Percentiles rank a stretch among this genome's conserved stretches.
Conservation (phyloP, 2,797 vertebrate species). For the Myotis myotis region DNA sequence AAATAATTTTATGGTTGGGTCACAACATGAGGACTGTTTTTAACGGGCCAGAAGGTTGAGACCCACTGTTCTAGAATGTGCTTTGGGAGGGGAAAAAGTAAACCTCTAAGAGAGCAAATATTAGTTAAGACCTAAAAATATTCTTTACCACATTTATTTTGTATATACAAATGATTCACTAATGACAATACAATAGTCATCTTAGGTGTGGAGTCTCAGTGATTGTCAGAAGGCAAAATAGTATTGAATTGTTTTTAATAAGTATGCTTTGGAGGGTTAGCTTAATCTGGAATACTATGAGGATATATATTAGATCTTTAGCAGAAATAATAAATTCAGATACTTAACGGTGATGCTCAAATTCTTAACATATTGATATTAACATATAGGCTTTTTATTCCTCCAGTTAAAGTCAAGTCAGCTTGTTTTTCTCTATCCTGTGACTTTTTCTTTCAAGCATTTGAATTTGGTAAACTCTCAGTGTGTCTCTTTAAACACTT, state of each 20-base stretch:
- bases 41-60: too few relatives aligned
- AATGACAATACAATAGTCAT: neutral
- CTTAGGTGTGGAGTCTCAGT: neutral
- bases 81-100: neutral
- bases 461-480: conserved; percentile 62
- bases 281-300: neutral
- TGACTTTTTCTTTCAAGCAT: conserved; percentile 59
- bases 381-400: neutral
- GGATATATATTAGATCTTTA: neutral
- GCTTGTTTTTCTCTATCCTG: conserved; percentile 10
- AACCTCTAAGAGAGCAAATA: neutral
- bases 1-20: too few relatives aligned
- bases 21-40: too few relatives aligned
- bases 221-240: neutral
- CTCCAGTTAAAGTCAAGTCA: neutral
- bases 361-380: neutral
- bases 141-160: neutral
- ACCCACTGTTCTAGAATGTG: neutral
- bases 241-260: neutral
- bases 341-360: neutral
- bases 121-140: neutral
- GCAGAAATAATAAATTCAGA: neutral
- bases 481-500: conserved; percentile 74
- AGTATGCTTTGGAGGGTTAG: neutral
- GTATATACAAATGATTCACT: neutral